Evolutionary conservation across 2,888 invertebrate genomes (phyloP).

Genomic region (Drosophila atripex): DNA sequence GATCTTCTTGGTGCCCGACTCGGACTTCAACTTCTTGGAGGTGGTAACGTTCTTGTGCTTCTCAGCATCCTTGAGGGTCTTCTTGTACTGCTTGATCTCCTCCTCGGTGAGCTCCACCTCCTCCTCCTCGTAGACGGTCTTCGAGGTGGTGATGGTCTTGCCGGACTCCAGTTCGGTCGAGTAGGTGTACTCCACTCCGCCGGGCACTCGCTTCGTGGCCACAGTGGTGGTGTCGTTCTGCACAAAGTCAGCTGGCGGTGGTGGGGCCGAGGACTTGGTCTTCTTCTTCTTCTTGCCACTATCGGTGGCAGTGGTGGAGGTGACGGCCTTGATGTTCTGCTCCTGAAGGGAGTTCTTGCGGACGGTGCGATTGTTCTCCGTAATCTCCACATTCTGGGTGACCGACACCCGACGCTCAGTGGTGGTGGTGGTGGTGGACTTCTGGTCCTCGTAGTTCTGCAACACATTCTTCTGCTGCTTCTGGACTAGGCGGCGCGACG

Average conservation of each 20-base stretch:
- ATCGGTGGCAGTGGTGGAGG: slow-evolving; percentile 48
- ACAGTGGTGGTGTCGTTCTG: slow-evolving; percentile 82
- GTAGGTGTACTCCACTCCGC: slow-evolving; percentile 82
- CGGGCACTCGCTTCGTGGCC: slow-evolving; percentile 78
- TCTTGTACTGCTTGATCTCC: slow-evolving; percentile 82
- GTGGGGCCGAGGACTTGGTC: slow-evolving; percentile 75
- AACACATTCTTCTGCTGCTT: slow-evolving; percentile 72
- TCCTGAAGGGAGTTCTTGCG: slow-evolving; percentile 82
- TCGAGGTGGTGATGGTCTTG: slow-evolving; percentile 82
- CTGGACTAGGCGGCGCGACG: slow-evolving; percentile 75
- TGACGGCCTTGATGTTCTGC: slow-evolving; percentile 75
- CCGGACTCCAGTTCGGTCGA: slow-evolving; percentile 82
- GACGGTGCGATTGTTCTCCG: slow-evolving; percentile 81
- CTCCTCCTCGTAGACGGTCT: slow-evolving; percentile 83
- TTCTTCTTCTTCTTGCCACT: slow-evolving; percentile 76
- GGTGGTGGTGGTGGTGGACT: slow-evolving; percentile 77
- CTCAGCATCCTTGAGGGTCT: slow-evolving; percentile 83
- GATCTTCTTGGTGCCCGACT: slow-evolving; percentile 83
- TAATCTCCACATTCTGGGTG: slow-evolving; percentile 80
- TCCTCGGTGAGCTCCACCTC: slow-evolving; percentile 82
- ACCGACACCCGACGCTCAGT: slow-evolving; percentile 79
- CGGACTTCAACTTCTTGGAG: slow-evolving; percentile 82
- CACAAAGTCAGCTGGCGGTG: slow-evolving; percentile 82
- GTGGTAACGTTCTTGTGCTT: slow-evolving; percentile 83
- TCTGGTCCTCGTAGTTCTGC: slow-evolving; percentile 60